phyloP scores from a whole-genome alignment of 2,113 vertebrate genomes.

The Lamprotornis superbus region DNA sequence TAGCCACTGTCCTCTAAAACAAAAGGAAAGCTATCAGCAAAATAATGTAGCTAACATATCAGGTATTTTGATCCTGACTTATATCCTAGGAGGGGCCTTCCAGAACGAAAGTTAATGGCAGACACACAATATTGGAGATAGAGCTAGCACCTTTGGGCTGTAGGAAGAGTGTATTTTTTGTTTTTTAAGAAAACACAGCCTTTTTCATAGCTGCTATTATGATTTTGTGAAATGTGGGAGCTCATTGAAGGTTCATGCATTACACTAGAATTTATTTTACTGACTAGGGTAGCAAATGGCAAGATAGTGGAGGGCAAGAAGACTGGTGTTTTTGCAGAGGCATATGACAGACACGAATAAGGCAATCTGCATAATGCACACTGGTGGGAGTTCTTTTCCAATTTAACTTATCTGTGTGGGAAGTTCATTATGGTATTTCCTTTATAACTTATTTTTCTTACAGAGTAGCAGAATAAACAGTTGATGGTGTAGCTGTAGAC shows the following conservation, averaged over 20 bases:
- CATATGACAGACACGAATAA: not conserved
- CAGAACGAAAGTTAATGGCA: not conserved
- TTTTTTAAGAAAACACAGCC: not conserved
- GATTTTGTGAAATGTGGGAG: not conserved
- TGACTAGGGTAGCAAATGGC: not conserved
- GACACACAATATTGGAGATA: not conserved
- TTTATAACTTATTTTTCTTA: not conserved
- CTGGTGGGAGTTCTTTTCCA: conserved; percentile 3
- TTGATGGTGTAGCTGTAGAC: not conserved
- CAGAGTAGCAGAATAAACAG: not conserved
- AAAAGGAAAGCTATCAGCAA: not conserved
- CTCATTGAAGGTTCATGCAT: not conserved
- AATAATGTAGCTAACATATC: not conserved
- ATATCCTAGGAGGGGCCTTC: not conserved
- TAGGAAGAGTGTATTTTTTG: not conserved
- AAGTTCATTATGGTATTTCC: conserved; percentile 10
- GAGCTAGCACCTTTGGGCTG: not conserved
- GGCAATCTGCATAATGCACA: not conserved
- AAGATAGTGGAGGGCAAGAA: not conserved
- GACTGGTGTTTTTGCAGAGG: not conserved
- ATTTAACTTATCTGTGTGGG: not conserved
- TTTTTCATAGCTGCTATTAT: not conserved
- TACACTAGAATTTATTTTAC: not conserved
- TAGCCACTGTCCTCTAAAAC: not conserved
- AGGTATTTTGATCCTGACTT: not conserved